Evolutionary conservation across 2,888 invertebrate genomes (phyloP).

Genomic region (Lepidonotus clava): DNA sequence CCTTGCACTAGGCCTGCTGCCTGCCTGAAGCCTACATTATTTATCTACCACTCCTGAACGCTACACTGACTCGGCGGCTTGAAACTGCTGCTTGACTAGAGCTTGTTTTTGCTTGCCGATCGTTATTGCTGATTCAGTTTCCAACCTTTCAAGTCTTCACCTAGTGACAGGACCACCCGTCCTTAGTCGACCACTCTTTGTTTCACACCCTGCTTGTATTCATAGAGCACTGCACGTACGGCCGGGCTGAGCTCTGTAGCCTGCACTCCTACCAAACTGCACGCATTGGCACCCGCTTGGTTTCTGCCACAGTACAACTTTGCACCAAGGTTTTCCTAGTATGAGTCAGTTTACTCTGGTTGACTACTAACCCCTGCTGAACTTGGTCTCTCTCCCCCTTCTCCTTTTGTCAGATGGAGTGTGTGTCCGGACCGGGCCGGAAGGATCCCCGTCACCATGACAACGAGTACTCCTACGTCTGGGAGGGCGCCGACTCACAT

Average conservation of each 20-base stretch:
- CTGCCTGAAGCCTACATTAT: constrained; percentile 16
- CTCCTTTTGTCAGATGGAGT: constrained; percentile 31
- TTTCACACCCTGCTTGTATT: background rate
- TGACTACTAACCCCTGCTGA: too few species aligned
- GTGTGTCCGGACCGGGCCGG: background rate
- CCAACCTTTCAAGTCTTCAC: constrained; percentile 5
- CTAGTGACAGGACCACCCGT: background rate
- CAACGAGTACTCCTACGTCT: constrained; percentile 55
- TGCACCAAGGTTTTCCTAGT: too few species aligned
- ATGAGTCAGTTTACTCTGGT: too few species aligned
- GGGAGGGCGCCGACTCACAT: constrained; percentile 48
- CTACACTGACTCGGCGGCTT: background rate
- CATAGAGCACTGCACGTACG: background rate
- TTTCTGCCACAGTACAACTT: too few species aligned
- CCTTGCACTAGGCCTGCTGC: background rate
- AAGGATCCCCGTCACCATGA: constrained; percentile 34
- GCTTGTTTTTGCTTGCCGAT: constrained; percentile 28
- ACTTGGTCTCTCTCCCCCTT: constrained; percentile 16
- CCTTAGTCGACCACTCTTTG: background rate
- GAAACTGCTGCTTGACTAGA: constrained; percentile 6
- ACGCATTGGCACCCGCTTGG: too few species aligned
- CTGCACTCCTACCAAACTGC: too few species aligned
- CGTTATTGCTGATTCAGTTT: background rate
- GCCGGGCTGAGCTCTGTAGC: background rate
- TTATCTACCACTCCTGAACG: background rate